A percentile compares a stretch with the other conserved stretches of the same genome.
phyloP scores from a whole-genome alignment of 2,113 vertebrate genomes.

The Labrus mixtus region DNA sequence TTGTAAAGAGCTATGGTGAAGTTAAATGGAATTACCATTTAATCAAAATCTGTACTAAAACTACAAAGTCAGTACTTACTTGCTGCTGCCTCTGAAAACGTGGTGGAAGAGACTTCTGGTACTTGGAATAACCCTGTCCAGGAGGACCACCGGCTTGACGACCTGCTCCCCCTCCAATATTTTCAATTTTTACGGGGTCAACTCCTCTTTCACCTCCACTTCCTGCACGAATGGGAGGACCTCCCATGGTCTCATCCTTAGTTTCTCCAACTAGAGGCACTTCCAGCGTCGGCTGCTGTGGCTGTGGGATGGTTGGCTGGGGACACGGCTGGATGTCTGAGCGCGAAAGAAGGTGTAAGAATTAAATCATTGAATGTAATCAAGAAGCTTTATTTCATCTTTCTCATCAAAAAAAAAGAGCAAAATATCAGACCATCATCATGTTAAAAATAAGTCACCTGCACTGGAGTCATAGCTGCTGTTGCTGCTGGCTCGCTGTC shows the following conservation, averaged over 20 bases:
- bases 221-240: slow-evolving; percentile 68
- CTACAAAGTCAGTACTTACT: slow-evolving; percentile 71
- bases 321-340: slow-evolving; percentile 81
- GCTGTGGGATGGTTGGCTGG: slow-evolving; percentile 76
- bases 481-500: slow-evolving; percentile 84
- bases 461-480: slow-evolving; percentile 87
- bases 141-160: slow-evolving; percentile 78
- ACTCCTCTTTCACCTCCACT: slow-evolving; percentile 72
- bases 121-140: slow-evolving; percentile 90
- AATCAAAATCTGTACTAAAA: not conserved
- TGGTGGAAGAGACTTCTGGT: slow-evolving; percentile 93
- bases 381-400: not conserved
- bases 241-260: slow-evolving; percentile 80
- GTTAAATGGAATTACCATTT: not conserved
- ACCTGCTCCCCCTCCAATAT: slow-evolving; percentile 68
- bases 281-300: slow-evolving; percentile 71
- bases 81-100: slow-evolving; percentile 95
- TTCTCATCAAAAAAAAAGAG: not conserved
- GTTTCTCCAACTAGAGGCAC: slow-evolving; percentile 79
- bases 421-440: not conserved
- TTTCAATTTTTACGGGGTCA: slow-evolving; percentile 83
- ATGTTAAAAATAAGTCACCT: slow-evolving; percentile 73
- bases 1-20: not conserved
- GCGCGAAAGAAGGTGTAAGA: slow-evolving; percentile 14
- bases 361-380: not conserved